Evolutionary conservation across 2,888 invertebrate species (phyloP).

Genomic region (Slavum lentiscoides): DNA sequence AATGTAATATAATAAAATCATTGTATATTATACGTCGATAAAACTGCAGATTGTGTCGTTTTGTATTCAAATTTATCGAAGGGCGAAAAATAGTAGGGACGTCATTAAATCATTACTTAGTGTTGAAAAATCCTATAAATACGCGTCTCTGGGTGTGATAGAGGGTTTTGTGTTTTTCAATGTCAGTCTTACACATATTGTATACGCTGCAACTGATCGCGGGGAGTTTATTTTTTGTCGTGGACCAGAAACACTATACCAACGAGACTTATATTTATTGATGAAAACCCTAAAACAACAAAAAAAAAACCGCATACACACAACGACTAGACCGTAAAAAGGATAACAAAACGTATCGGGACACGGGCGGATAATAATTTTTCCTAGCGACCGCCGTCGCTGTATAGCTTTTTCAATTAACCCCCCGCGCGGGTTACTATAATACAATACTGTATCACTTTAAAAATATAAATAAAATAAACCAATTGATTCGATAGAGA

Average conservation of each 20-base stretch:
- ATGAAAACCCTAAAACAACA: background rate
- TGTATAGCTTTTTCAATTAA: constrained; percentile 42
- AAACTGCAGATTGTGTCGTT: no score
- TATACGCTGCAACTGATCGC: no score
- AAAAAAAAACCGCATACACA: background rate
- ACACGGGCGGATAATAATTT: background rate
- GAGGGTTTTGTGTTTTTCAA: no score
- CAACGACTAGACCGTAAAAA: background rate
- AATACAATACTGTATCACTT: background rate
- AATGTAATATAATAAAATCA: no score
- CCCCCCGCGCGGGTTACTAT: constrained; percentile 7
- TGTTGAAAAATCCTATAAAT: no score
- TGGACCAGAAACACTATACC: background rate
- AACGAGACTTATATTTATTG: background rate
- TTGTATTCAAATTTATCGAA: no score
- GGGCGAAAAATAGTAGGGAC: no score
- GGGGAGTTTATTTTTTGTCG: no score
- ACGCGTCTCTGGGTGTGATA: no score
- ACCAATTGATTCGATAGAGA: constrained; percentile 40
- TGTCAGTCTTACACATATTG: no score
- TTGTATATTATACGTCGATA: no score
- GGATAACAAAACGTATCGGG: background rate
- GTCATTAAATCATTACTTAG: no score
- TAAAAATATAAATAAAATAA: background rate
- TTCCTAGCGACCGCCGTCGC: background rate